These are phyloP conservation scores for Calidris pugnax DNA, from an alignment of 2,113 vertebrate genomes.

Conservation along the genomic window DNA sequence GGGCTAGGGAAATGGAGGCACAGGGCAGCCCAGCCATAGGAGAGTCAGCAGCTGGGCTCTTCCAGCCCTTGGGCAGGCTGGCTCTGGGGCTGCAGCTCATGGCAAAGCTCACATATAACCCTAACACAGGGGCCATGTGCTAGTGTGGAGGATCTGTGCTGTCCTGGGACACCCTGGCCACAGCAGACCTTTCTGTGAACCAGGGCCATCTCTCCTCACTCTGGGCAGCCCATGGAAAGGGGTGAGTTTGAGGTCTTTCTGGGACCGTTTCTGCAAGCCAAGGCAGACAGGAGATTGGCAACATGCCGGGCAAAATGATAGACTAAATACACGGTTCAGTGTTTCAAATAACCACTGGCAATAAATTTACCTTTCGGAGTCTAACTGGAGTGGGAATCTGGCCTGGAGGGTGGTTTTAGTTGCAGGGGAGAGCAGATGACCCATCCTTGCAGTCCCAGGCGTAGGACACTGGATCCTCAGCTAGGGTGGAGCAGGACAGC, in stretches of 20 bases:
- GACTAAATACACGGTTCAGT: neutral
- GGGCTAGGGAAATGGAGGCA: neutral
- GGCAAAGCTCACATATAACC: neutral
- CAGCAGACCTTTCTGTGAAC: neutral
- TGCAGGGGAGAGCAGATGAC: neutral
- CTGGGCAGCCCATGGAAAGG: rapidly evolving
- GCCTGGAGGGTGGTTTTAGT: neutral
- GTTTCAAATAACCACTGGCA: neutral
- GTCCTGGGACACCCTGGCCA: neutral
- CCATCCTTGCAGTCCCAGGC: neutral
- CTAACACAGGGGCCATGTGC: rapidly evolving
- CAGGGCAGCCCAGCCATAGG: neutral
- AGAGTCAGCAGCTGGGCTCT: neutral
- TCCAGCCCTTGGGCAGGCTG: rapidly evolving
- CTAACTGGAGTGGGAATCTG: neutral
- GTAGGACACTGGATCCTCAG: neutral
- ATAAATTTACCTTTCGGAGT: slow-evolving; percentile 25
- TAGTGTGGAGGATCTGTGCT: neutral
- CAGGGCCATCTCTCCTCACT: rapidly evolving
- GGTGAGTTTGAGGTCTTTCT: neutral
- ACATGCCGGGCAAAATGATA: neutral
- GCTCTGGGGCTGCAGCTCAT: neutral
- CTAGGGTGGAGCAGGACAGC: neutral
- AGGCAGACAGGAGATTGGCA: neutral
- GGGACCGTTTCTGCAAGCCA: neutral